Conservation (phyloP, 1,140 invertebrate species). For the Metaphire vulgaris region DNA sequence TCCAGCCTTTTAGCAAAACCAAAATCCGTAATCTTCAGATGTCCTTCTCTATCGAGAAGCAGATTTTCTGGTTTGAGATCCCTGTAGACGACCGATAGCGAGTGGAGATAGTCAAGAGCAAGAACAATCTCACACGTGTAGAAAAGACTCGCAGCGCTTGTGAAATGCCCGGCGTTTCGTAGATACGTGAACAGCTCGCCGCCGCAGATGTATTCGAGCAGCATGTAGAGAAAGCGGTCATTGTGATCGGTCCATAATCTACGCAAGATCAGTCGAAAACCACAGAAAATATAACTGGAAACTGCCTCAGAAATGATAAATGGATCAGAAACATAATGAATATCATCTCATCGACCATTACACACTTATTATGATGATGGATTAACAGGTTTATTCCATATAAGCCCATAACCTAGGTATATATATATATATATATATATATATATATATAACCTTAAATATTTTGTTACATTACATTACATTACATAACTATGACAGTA, state of each 20-base stretch:
- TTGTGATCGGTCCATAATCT: conserved; percentile 87
- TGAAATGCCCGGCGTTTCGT: conserved; percentile 67
- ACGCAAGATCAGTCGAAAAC: no score
- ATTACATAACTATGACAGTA: no score
- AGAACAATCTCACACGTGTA: conserved; percentile 89
- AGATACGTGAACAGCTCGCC: conserved; percentile 99
- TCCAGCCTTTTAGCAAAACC: conserved; percentile 97
- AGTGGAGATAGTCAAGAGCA: conserved; percentile 86
- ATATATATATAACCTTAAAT: no score
- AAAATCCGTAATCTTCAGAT: conserved; percentile 98
- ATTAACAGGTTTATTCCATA: no score
- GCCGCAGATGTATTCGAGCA: conserved; percentile 93
- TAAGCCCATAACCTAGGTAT: no score
- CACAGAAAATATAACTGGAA: no score
- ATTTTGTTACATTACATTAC: no score
- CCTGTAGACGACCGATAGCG: conserved; percentile 53
- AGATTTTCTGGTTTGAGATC: conserved; percentile 99
- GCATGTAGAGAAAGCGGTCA: conserved; percentile 88
- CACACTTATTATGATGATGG: no score
- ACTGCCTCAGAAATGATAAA: no score
- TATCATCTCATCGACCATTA: no score
- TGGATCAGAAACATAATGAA: no score
- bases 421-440: no score
- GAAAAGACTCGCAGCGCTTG: conserved; percentile 61
- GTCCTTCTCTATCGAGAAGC: conserved; percentile 89